Evolutionary conservation across 2,113 vertebrate species (phyloP), one percentile per base, ranked within the genome.

Genomic region (Galbula dea): DNA sequence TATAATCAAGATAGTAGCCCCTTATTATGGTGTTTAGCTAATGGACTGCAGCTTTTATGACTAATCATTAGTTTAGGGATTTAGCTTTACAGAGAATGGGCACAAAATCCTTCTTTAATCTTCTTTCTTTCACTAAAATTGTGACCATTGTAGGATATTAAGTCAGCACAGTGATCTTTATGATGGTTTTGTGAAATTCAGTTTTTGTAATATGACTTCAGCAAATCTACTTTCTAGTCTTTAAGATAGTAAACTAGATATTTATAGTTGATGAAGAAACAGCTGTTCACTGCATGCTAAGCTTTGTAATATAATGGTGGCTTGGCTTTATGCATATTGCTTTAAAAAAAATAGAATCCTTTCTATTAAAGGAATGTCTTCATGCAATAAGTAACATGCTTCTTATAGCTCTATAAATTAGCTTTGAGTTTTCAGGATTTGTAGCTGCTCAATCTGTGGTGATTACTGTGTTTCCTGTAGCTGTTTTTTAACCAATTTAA

Each of bases 41-140:
- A 96, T 95, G 95, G 94, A 49, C 65, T 87, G 39, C 18, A 90
- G 83, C 52, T 96, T 96, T 94, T 95, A 49, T 69, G 41, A 73
- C 54, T 57, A 79, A 91, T 95, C 61, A 65, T 91, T 67, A 84
- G 59, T 93, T 96, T 74, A 90, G 30, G 65, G 77, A 81, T 90
- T 94, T 96, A 88, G 15, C 48, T 88, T 30, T 76, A 32, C 11
- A 87, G 73, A 74, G 21, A 92, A 54, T 69, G 27, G 65, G 32
- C 22, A 88, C 34, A 84, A 96, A 97, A 97, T 95, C 94, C 75
- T 79, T 76, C 86, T 95, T 92, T 96, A 94, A 95, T 94, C 89
- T 93, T 84, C 63, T 78, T 88, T 88, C 63, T 88, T 82, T 62
- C 55, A 86, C 66, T 91, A 89, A 86, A 95, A 93, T 95, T 94